Evolutionary conservation across 2,113 vertebrate species (phyloP), one percentile per base, ranked within the genome.

Genomic region (Rhipidura dahli): DNA sequence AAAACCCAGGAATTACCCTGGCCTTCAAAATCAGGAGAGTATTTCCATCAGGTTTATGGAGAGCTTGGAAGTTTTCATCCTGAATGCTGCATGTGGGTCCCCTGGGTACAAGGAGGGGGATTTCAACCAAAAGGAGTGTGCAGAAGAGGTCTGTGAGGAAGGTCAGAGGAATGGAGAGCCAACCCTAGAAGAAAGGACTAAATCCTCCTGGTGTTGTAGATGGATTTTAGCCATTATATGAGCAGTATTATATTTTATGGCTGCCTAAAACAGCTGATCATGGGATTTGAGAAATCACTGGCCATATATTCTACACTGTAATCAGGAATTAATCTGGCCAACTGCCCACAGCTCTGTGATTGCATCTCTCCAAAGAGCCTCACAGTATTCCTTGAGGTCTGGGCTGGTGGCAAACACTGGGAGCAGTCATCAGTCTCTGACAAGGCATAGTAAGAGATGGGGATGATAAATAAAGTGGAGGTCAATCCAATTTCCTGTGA

Each of bases 321-420:
- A 91, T 76, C 63, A 76, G 82, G 59, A 94, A 87, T 94, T 76
- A 95, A 80, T 82, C 84, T 93, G 81, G 59, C 81, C 15, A 4
- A 4, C 54, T 93, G 78, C 91, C 87, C 76, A 42, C 64, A 91
- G 69, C 63, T 87, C 73, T 80, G 66, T 83, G 68, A 92, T 45
- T 93, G 66, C 81, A 64, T 45, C 37, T 76, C 63, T 89, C 27
- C 54, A 47, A 80, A 89, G 72, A 94, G 54, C 50, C 53, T 76
- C 84, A 60, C 1, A 77, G 66, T 51, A 56, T 76, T 91, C 83
- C 56, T 65, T 35, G 78, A 83, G 57, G 26, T 60, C 69, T 47
- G 56, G 16, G 18, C 23, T 26, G 24, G 33, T 42, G 20, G 15
- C 20, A 84, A 88, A 61, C 50, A 31, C 27, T 66, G 82, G 54